Evolutionary conservation across 2,113 vertebrate genomes (phyloP).

Genomic region (Gracilinanus agilis): DNA sequence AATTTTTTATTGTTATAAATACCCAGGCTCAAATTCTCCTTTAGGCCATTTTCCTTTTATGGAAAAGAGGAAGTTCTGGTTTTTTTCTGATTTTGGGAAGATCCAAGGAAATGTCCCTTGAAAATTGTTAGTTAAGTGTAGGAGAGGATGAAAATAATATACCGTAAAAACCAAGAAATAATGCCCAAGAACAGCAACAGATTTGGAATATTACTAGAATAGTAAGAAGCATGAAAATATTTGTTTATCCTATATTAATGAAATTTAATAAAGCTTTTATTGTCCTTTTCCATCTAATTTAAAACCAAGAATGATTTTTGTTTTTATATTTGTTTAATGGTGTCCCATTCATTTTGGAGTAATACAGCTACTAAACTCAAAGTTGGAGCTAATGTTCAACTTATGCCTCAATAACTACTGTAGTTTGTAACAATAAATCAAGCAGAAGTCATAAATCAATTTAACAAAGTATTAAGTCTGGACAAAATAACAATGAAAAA

Average conservation of each 20-base stretch:
- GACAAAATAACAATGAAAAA: neutral
- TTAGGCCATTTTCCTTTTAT: neutral
- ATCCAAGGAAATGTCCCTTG: neutral
- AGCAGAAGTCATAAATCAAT: neutral
- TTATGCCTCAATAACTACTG: neutral
- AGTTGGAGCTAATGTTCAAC: neutral
- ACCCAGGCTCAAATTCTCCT: neutral
- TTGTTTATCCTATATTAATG: no score
- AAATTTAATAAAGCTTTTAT: no score
- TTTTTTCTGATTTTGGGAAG: neutral
- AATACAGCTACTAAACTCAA: neutral
- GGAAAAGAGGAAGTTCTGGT: neutral
- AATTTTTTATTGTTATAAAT: neutral
- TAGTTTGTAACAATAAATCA: neutral
- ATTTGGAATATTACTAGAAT: no score
- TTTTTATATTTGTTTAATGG: neutral
- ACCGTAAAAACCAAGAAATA: neutral
- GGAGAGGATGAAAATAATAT: neutral
- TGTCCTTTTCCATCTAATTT: neutral
- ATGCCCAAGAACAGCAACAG: neutral
- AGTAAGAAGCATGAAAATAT: no score
- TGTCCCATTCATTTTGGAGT: neutral
- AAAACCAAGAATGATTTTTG: neutral
- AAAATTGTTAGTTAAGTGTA: neutral
- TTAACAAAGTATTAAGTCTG: neutral